Evolutionary conservation across 2,888 invertebrate species (phyloP), one percentile per base, ranked within the genome.

Genomic region (Pammene aurita): DNA sequence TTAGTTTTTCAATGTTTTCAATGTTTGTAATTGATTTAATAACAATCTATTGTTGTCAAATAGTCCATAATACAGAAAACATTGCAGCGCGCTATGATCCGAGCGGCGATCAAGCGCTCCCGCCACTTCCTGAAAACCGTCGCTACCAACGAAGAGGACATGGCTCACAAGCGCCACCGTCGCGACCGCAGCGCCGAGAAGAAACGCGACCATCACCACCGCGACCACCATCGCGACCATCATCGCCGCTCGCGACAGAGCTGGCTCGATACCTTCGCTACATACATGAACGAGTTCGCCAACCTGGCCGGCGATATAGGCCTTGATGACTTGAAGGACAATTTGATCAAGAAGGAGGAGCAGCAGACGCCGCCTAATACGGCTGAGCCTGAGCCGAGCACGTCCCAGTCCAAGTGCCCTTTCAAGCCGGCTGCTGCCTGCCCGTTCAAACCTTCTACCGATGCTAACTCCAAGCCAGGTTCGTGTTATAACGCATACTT

Each of bases 241-340:
- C 78, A 78, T 48, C 83, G 82, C 44, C 81, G 84, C 54, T 65
- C 74, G 41, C 81, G 81, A 44, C 52, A 66, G 66, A 87, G 90
- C 72, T 94, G 93, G 94, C 77, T 93, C 5, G 90, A 93, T 0
- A 87, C 87, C 38, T 88, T 94, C 67, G 78, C 88, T 7, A 86
- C 85, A 9, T 93, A 93, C 74, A 85, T 94, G 82, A 93, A 93
- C 71, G 93, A 94, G 75, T 94, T 93, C 81, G 88, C 93, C 9
- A 92, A 93, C 75, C 81, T 93, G 0, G 90, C 93, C 0, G 92
- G 90, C 1, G 90, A 92, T 71, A 76, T 87, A 11, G 84, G 84
- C 65, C 54, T 68, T 7, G 76, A 80, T 2, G 78, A 60, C 46
- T 75, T 61, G 73, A 76, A 71, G 18, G 68, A 56, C 1, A 34